phyloP scores from a whole-genome alignment of 2,888 invertebrate species.

The Diaprepes abbreviatus region DNA sequence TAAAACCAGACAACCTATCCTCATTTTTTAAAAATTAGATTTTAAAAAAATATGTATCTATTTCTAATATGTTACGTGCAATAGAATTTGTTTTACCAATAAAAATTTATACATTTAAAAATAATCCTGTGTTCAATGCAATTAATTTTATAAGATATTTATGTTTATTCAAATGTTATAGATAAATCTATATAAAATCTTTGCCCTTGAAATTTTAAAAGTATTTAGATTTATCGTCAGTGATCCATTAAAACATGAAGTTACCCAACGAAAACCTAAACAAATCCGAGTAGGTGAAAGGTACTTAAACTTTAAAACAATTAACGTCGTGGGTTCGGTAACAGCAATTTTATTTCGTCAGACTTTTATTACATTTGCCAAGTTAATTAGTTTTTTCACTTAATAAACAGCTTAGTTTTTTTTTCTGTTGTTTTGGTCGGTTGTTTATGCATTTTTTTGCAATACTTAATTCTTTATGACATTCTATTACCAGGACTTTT shows the following conservation, averaged over 20 bases:
- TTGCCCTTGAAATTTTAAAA: background rate
- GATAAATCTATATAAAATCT: background rate
- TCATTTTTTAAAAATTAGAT: no score
- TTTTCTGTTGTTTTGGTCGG: background rate
- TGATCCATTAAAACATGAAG: constrained; percentile 21
- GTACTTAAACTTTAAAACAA: constrained; percentile 27
- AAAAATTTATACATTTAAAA: no score
- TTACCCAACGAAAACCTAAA: constrained; percentile 4
- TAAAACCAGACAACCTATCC: no score
- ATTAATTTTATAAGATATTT: background rate
- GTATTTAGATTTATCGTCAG: constrained; percentile 1
- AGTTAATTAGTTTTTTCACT: constrained; percentile 5
- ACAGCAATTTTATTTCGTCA: constrained; percentile 12
- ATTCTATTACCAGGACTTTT: no score
- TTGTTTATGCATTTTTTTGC: no score
- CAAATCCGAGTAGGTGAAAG: constrained; percentile 28
- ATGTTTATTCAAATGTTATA: background rate
- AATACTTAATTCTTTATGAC: no score
- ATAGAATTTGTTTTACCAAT: no score
- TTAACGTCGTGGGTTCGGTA: constrained; percentile 25
- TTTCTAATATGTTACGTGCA: no score
- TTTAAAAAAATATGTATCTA: no score
- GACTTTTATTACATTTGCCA: background rate
- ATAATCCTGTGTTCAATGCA: no score
- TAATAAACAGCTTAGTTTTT: background rate